Evolutionary conservation across 2,888 invertebrate genomes (phyloP), one percentile per base, ranked within the genome.

Genomic region (Cancer borealis): DNA sequence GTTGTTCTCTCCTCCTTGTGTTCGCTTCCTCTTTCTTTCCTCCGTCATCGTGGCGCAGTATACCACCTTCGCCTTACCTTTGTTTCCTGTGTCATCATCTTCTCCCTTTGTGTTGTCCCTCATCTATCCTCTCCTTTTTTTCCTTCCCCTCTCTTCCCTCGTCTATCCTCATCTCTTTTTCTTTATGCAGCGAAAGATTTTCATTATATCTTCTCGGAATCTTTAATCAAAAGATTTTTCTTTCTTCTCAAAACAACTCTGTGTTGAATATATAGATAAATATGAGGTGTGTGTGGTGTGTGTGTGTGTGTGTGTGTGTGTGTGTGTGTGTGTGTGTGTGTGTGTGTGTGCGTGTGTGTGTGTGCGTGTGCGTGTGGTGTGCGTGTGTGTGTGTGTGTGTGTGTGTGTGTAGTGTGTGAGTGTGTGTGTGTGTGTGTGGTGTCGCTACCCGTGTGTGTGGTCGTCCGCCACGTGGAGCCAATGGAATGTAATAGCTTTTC

Each of bases 391-490:
- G 73, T 73, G 73, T 73, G 73, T 73, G 73, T 26, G 73, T 73
- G 73, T 73, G 73, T 26, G 73, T 73, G 73, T 73, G 73, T 26
- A n/a, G 73, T 73, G 73, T 73, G 73, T 73, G 73, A 4, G 73
- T 73, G 73, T 73, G 73, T 73, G 73, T 73, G 73, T 73, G 73
- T 73, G 73, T 73, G 73, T 73, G 73, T n/a, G n/a, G 60, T 66
- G 60, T 21, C n/a, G n/a, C n/a, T n/a, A n/a, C n/a, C n/a, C n/a
- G 60, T 66, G 66, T 66, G 66, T 66, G 66, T 1, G 14, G 17
- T 66, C 3, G 66, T 21, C 66, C n/a, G 73, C 26, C 8, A n/a
- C 1, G 79, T 5, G 30, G 8, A 30, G 8, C 6, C n/a, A n/a
- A n/a, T 1, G 14, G 21, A n/a, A n/a, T 8, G n/a, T 73, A 73